Evolutionary conservation across 2,113 vertebrate species (phyloP).

Genomic region (Motacilla tschutschensis): DNA sequence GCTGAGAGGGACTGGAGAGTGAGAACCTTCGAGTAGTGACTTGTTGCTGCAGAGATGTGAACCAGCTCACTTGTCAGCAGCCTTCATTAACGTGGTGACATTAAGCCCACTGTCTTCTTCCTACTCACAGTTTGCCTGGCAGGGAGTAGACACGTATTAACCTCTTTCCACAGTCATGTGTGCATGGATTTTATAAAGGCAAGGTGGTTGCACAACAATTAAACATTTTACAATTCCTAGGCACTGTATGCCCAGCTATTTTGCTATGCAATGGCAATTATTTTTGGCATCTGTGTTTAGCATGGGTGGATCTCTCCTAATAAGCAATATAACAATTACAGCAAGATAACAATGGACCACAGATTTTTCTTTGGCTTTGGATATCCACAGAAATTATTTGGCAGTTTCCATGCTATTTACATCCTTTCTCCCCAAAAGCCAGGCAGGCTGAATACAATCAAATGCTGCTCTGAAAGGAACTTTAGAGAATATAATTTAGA

Average conservation of each 20-base stretch:
- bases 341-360: neutral
- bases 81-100: neutral
- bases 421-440: neutral
- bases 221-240: neutral
- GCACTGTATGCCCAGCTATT: neutral
- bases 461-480: neutral
- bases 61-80: neutral
- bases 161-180: neutral
- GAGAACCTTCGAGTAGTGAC: neutral
- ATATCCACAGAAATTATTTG: neutral
- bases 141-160: rapidly evolving
- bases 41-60: neutral
- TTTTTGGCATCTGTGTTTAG: neutral
- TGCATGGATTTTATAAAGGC: neutral
- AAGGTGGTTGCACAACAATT: neutral
- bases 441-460: neutral
- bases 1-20: neutral
- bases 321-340: neutral
- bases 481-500: neutral
- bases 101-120: neutral
- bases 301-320: neutral
- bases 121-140: neutral
- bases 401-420: neutral
- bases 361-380: neutral
- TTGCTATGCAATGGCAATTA: neutral